Conservation (phyloP, 2,797 vertebrate species). For the Sandelia bainsii region DNA sequence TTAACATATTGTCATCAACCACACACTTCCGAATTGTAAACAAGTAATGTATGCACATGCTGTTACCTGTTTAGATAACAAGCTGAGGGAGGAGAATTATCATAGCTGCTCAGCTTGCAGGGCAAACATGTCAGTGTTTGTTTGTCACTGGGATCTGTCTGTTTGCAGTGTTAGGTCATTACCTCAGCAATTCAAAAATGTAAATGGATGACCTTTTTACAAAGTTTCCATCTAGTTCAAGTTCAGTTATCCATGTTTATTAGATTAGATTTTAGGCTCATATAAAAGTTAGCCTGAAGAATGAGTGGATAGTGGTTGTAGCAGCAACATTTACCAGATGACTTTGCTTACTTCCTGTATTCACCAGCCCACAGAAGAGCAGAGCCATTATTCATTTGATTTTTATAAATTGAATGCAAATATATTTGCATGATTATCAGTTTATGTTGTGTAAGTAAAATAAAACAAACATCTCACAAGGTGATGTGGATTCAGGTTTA, state of each 20-base stretch:
- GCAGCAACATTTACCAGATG: constrained; percentile 26
- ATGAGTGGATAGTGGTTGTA: constrained; percentile 24
- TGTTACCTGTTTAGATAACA: constrained; percentile 62
- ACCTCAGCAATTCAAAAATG: constrained; percentile 49
- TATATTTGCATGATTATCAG: constrained; percentile 40
- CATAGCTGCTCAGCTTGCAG: constrained; percentile 69
- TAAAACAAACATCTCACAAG: not conserved
- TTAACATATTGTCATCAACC: constrained; percentile 29
- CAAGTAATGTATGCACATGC: constrained; percentile 45
- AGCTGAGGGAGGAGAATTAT: constrained; percentile 61
- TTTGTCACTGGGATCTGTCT: constrained; percentile 66
- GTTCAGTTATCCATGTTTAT: constrained; percentile 27
- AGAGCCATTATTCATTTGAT: constrained; percentile 29
- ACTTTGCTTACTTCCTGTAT: constrained; percentile 55
- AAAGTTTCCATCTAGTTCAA: constrained; percentile 45
- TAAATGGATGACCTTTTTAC: constrained; percentile 47
- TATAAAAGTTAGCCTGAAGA: constrained; percentile 12
- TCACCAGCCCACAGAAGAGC: constrained; percentile 32
- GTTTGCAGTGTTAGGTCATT: constrained; percentile 67
- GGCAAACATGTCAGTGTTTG: constrained; percentile 71
- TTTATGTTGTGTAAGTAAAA: constrained; percentile 5
- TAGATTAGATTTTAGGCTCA: constrained; percentile 20
- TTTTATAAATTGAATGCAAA: constrained; percentile 18
- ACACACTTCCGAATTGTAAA: constrained; percentile 13
- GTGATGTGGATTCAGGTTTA: not conserved